Evolutionary conservation across 1,140 invertebrate genomes (phyloP).

Genomic region (Sinonovacula constricta): DNA sequence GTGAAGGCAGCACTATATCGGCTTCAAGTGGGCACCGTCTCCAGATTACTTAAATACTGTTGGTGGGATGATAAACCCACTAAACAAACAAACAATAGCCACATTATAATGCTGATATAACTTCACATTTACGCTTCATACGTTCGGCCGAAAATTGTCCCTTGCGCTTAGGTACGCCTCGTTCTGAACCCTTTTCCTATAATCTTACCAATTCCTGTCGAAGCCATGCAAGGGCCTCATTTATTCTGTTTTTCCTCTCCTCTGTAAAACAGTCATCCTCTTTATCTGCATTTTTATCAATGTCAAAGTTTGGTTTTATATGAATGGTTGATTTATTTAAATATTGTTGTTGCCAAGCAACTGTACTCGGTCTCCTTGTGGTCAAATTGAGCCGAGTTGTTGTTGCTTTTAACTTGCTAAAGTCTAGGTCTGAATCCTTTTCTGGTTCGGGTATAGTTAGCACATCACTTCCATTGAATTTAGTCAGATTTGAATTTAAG

Average conservation of each 20-base stretch:
- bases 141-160: too few species aligned
- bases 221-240: conserved; percentile 64
- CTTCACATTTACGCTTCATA: too few species aligned
- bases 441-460: background rate
- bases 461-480: background rate
- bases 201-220: conserved; percentile 62
- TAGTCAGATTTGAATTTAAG: conserved; percentile 24
- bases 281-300: background rate
- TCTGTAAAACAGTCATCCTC: conserved; percentile 53
- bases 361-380: conserved; percentile 57
- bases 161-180: too few species aligned
- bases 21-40: too few species aligned
- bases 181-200: too few species aligned
- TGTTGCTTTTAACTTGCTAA: conserved; percentile 54
- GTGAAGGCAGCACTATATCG: too few species aligned
- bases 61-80: too few species aligned
- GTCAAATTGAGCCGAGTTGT: conserved; percentile 46
- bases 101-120: too few species aligned
- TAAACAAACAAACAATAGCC: too few species aligned
- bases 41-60: too few species aligned
- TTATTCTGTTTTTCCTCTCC: conserved; percentile 64
- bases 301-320: conserved; percentile 31
- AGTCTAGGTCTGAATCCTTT: conserved; percentile 58
- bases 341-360: conserved; percentile 61
- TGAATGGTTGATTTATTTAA: conserved; percentile 31